phyloP scores from a whole-genome alignment of 2,797 vertebrate genomes.

The Darevskia mixta region DNA sequence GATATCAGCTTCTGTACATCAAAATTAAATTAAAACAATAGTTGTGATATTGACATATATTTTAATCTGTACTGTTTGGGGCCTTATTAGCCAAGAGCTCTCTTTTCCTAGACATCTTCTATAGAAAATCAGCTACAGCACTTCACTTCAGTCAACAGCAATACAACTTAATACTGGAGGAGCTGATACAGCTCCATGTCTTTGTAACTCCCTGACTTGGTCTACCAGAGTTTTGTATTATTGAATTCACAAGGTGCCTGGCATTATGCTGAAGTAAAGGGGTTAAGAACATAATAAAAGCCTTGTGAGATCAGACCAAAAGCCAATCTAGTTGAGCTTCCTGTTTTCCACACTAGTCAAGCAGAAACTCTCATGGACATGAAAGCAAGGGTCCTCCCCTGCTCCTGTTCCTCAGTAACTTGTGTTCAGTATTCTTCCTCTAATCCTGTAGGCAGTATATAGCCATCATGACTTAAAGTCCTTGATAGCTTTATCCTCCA shows the following conservation, averaged over 20 bases:
- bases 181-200: neutral
- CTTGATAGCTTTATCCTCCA: neutral
- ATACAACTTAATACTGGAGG: neutral
- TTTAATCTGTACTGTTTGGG: neutral
- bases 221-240: neutral
- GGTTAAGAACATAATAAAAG: neutral
- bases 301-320: neutral
- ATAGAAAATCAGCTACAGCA: neutral
- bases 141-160: neutral
- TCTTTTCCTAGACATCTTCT: neutral
- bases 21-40: constrained; percentile 37
- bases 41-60: neutral
- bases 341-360: neutral
- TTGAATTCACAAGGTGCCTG: neutral
- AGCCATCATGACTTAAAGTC: neutral
- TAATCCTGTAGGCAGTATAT: neutral
- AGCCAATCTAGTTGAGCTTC: neutral
- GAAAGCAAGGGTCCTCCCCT: neutral
- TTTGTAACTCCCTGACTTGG: neutral
- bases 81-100: neutral
- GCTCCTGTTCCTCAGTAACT: neutral
- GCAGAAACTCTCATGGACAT: too few relatives aligned
- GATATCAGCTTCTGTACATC: constrained; percentile 8
- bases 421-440: neutral
- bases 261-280: neutral